phyloP scores from a whole-genome alignment of 2,797 vertebrate genomes.

The Channa striata region DNA sequence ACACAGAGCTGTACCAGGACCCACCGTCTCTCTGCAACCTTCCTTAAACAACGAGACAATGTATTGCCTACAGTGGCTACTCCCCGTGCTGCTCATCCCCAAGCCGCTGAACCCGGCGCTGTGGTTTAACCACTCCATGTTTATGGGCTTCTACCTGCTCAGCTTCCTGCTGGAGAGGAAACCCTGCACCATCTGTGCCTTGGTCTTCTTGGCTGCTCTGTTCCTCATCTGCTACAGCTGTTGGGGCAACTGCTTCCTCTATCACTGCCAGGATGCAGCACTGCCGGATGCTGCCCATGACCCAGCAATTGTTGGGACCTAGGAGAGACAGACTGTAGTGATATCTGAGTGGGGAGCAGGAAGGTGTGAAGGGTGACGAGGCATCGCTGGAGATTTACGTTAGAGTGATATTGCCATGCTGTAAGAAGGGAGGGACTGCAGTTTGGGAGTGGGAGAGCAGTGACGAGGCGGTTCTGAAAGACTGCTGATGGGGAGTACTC shows the following conservation, averaged over 20 bases:
- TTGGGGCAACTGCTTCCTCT: constrained; percentile 99
- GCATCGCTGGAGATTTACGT: constrained; percentile 18
- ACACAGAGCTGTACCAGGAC: background rate
- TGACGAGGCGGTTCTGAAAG: background rate
- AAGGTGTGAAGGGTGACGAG: background rate
- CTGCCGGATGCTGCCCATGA: constrained; percentile 93
- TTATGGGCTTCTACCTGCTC: constrained; percentile 99
- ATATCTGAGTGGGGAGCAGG: background rate
- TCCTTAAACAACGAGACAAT: constrained; percentile 76
- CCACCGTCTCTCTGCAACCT: background rate
- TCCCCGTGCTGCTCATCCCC: constrained; percentile 98
- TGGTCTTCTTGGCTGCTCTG: constrained; percentile 97
- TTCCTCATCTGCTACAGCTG: constrained; percentile 99
- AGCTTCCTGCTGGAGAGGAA: constrained; percentile 99
- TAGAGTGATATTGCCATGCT: constrained; percentile 52
- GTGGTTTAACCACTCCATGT: constrained; percentile 99
- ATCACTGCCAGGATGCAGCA: constrained; percentile 94
- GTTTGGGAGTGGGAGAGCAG: background rate
- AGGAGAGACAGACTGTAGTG: constrained; percentile 54
- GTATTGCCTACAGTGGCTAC: constrained; percentile 99
- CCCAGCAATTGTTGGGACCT: constrained; percentile 94
- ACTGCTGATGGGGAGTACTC: constrained; percentile 4
- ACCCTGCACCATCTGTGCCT: constrained; percentile 99
- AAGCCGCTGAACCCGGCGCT: constrained; percentile 98
- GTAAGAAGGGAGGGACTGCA: constrained; percentile 17